A percentile compares a stretch with the other conserved stretches of the same genome.
Conservation (phyloP, 2,113 vertebrate genomes). For the Oenanthe melanoleuca region DNA sequence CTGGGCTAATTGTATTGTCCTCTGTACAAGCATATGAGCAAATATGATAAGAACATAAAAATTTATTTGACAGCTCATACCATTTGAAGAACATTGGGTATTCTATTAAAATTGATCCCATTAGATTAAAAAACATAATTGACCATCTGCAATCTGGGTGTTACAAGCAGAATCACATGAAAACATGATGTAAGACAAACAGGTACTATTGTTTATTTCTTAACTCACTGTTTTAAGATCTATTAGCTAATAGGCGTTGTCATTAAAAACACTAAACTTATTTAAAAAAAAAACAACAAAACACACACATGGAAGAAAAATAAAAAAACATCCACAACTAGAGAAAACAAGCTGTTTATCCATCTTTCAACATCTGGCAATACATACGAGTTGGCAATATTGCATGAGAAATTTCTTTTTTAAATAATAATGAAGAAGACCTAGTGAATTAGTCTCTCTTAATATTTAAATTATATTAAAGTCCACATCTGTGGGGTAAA, state of each 20-base stretch:
- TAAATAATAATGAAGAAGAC: neutral
- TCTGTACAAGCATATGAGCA: neutral
- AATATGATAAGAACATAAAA: neutral
- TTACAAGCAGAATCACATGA: constrained; percentile 8
- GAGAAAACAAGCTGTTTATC: neutral
- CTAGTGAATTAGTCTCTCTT: neutral
- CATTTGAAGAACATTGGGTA: constrained; percentile 32
- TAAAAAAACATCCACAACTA: neutral
- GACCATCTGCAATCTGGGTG: constrained; percentile 32
- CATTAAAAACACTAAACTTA: neutral
- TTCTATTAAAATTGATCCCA: neutral
- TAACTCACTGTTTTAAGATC: constrained; percentile 32
- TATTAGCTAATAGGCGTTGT: neutral
- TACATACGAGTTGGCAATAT: neutral
- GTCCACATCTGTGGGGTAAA: neutral
- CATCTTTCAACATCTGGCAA: neutral
- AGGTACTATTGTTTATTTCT: constrained; percentile 40
- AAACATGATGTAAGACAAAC: constrained; percentile 9
- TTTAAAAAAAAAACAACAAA: accelerated
- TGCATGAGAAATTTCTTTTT: neutral
- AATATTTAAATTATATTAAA: neutral
- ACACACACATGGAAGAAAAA: neutral
- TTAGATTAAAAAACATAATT: constrained; percentile 24
- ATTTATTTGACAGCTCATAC: neutral
- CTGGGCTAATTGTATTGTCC: neutral